These are phyloP conservation scores for Leptobrachium ailaonicum DNA, from an alignment of 2,113 vertebrate species.

Conservation along the genomic window DNA sequence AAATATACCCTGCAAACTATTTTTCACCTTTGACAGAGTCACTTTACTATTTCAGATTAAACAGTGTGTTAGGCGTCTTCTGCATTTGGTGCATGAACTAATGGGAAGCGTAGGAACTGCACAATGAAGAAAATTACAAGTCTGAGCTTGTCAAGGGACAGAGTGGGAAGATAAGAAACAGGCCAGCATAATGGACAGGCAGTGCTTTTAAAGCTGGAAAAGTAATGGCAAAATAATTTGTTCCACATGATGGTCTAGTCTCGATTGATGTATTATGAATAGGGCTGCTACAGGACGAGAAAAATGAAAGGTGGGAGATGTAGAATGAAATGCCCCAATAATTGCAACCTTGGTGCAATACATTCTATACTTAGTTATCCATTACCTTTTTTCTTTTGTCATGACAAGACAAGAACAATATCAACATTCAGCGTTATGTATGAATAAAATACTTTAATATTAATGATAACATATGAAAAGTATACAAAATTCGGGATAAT, in stretches of 20 bases:
- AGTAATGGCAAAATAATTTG: slow-evolving; percentile 2
- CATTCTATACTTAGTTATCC: background rate
- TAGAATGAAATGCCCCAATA: background rate
- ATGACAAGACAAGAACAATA: no score
- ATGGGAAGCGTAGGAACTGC: slow-evolving; percentile 17
- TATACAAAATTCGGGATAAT: no score
- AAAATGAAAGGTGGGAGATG: background rate
- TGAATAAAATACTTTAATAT: no score
- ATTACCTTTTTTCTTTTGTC: background rate
- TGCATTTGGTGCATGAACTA: slow-evolving; percentile 32
- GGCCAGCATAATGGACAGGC: slow-evolving; percentile 4
- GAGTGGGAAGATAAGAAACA: slow-evolving; percentile 9
- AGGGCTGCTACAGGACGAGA: background rate
- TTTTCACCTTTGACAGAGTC: background rate
- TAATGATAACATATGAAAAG: no score
- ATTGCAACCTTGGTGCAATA: background rate
- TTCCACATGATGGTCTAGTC: background rate
- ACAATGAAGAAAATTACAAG: slow-evolving; percentile 23
- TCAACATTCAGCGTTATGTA: no score
- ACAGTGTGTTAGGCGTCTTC: slow-evolving; percentile 16
- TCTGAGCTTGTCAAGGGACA: slow-evolving; percentile 23
- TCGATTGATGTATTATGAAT: background rate
- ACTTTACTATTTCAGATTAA: slow-evolving; percentile 20
- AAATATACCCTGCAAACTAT: slow-evolving; percentile 5
- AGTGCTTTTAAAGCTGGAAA: slow-evolving; percentile 3